Evolutionary conservation across 2,113 vertebrate species (phyloP).

Genomic region (Eclectus roratus): DNA sequence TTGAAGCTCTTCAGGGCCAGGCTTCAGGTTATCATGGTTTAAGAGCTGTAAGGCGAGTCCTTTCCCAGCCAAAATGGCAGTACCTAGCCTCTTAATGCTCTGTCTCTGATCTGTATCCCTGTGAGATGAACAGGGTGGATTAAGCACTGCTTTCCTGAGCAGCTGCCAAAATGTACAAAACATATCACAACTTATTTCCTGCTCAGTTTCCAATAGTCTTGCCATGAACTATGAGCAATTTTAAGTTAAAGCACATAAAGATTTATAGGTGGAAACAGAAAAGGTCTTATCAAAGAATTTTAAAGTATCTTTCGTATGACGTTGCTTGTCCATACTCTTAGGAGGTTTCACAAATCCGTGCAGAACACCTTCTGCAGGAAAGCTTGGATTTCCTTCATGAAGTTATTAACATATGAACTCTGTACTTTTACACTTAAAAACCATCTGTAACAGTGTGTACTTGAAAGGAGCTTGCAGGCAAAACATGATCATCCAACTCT

Average conservation of each 20-base stretch:
- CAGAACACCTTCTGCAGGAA: background rate
- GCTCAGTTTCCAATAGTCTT: background rate
- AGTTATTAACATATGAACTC: background rate
- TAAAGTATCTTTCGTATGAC: background rate
- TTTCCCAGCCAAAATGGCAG: background rate
- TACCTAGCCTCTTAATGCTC: background rate
- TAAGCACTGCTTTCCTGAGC: background rate
- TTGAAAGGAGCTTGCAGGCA: background rate
- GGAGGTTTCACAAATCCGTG: background rate
- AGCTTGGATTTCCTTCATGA: background rate
- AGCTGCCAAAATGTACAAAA: background rate
- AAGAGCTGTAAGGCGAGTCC: background rate
- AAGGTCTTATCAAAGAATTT: background rate
- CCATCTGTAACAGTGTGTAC: background rate
- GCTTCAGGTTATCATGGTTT: background rate
- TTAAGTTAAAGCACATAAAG: background rate
- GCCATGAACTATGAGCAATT: background rate
- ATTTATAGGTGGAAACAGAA: background rate
- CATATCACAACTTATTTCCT: background rate
- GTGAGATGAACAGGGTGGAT: background rate
- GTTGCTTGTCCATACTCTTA: background rate
- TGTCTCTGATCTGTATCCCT: background rate
- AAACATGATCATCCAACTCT: background rate
- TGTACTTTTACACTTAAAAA: background rate
- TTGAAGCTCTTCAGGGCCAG: background rate